Percentiles rank a stretch among this genome's conserved stretches.
Conservation (phyloP, 2,797 vertebrate genomes). For the Uromys caudimaculatus region DNA sequence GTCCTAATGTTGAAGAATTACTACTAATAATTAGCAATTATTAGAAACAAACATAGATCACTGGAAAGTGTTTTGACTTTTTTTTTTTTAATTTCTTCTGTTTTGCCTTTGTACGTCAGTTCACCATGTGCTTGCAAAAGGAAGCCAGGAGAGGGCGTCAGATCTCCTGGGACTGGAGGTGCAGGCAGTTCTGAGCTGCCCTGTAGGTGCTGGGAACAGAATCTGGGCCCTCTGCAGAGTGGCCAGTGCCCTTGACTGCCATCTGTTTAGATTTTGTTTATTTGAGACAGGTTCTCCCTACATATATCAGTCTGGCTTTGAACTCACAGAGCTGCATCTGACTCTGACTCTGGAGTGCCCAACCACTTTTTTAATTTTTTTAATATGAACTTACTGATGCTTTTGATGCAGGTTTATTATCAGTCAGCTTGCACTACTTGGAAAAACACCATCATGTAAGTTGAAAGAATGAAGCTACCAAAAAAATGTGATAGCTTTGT, state of each 20-base stretch:
- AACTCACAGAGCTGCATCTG: not conserved
- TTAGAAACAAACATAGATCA: not conserved
- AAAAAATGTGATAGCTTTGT: conserved; percentile 64
- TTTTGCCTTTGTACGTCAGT: not conserved
- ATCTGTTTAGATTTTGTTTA: not conserved
- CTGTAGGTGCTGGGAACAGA: not conserved
- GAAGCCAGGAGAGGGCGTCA: not conserved
- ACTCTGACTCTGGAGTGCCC: not conserved
- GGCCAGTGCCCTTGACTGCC: not conserved
- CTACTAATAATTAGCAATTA: not conserved
- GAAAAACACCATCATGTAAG: conserved; percentile 33
- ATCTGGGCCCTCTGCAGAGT: not conserved
- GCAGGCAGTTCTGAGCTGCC: not conserved
- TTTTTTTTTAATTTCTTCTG: not conserved
- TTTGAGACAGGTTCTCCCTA: not conserved
- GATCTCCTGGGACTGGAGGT: no score
- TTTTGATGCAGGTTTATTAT: not conserved
- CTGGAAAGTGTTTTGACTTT: not conserved
- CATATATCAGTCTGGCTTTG: not conserved
- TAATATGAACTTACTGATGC: not conserved
- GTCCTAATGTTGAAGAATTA: not conserved
- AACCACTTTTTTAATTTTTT: not conserved
- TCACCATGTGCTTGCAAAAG: not conserved
- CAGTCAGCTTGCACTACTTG: not conserved
- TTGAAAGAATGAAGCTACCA: conserved; percentile 38